These are phyloP conservation scores for Drosophila gaucha DNA, from an alignment of 2,888 invertebrate species.

Conservation along the genomic window DNA sequence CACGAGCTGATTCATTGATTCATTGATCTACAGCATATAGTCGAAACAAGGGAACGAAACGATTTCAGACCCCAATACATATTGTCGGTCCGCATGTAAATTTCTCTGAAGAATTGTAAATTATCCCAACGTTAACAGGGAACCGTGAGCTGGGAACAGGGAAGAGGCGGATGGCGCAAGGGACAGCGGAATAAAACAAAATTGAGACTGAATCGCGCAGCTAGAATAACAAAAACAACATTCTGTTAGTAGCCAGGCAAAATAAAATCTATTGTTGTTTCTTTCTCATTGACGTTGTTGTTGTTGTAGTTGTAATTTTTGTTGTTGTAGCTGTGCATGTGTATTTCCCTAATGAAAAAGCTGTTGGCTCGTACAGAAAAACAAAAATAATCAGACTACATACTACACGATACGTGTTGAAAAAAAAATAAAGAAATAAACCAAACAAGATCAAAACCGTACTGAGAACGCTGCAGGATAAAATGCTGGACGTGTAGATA, in stretches of 20 bases:
- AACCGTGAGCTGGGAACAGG: conserved; percentile 12
- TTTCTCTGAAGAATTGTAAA: conserved; percentile 69
- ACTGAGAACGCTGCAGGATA: neutral
- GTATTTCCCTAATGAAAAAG: conserved; percentile 70
- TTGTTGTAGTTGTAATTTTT: conserved; percentile 31
- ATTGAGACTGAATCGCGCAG: conserved; percentile 58
- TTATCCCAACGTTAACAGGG: conserved; percentile 55
- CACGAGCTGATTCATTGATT: conserved; percentile 59
- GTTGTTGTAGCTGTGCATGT: conserved; percentile 39
- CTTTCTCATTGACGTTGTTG: conserved; percentile 5
- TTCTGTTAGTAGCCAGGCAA: conserved; percentile 24
- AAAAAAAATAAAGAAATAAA: conserved; percentile 34
- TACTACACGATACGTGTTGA: conserved; percentile 47
- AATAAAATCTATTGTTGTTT: conserved; percentile 50
- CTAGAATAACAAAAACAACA: conserved; percentile 65
- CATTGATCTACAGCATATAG: conserved; percentile 65
- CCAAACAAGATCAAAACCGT: conserved; percentile 40
- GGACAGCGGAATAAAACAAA: conserved; percentile 38
- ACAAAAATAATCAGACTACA: conserved; percentile 64
- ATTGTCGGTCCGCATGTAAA: conserved; percentile 57
- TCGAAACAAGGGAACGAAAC: conserved; percentile 32
- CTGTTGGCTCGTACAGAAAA: conserved; percentile 51
- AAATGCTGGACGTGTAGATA: neutral
- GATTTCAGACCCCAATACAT: conserved; percentile 34
- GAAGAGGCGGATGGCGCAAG: neutral